A percentile compares a stretch with the other conserved stretches of the same genome.
Conservation (phyloP, 2,888 invertebrate genomes). For the Allophyes oxyacanthae region DNA sequence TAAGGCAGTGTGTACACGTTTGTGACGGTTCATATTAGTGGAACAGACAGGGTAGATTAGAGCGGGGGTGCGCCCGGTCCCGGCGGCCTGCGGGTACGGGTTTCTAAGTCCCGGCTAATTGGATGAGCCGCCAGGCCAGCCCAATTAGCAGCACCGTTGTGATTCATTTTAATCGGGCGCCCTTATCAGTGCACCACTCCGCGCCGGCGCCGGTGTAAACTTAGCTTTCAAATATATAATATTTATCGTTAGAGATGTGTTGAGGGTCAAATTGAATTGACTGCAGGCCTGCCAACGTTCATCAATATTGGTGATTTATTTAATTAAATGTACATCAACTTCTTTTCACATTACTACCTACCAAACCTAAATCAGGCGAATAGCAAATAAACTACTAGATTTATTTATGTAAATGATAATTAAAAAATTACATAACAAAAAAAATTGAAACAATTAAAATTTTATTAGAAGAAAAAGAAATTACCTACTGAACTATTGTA, state of each 20-base stretch:
- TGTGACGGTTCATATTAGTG: constrained; percentile 67
- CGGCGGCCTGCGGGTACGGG: constrained; percentile 77
- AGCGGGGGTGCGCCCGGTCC: constrained; percentile 65
- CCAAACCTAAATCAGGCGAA: too few relatives aligned
- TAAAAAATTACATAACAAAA: too few relatives aligned
- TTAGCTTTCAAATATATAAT: constrained; percentile 41
- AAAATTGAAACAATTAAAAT: too few relatives aligned
- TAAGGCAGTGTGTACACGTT: constrained; percentile 56
- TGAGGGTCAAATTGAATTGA: constrained; percentile 17
- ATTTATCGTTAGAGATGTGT: constrained; percentile 3
- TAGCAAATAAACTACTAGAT: too few relatives aligned
- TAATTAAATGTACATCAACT: not conserved
- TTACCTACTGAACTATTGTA: too few relatives aligned
- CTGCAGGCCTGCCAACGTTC: not conserved
- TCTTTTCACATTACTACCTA: too few relatives aligned
- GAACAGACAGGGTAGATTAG: constrained; percentile 73
- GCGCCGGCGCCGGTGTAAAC: constrained; percentile 36
- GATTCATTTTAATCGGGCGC: constrained; percentile 88
- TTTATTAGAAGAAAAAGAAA: too few relatives aligned
- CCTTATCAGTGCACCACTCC: constrained; percentile 77
- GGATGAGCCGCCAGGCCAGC: constrained; percentile 82
- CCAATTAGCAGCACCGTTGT: constrained; percentile 86
- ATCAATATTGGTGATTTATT: too few relatives aligned
- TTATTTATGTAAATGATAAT: too few relatives aligned
- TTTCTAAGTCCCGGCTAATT: constrained; percentile 88